Conservation (phyloP, 2,888 invertebrate species). For the Macrophya alboannulata region DNA sequence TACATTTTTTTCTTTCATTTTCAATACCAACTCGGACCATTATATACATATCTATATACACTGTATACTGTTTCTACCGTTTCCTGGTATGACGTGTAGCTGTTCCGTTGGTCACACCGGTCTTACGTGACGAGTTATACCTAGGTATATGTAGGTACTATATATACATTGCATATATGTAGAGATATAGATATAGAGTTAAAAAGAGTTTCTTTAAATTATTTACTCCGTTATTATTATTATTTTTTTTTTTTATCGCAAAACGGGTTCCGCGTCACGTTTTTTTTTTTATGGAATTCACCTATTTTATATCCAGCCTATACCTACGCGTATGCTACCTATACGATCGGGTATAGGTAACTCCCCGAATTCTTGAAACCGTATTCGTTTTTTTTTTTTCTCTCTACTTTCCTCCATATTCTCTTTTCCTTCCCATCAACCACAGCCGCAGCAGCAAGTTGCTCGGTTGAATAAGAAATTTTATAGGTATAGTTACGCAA, state of each 20-base stretch:
- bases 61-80: not conserved
- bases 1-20: not conserved
- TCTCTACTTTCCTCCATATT: not conserved
- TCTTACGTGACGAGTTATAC: slow-evolving; percentile 20
- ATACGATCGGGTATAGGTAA: not conserved
- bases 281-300: not conserved
- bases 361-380: not conserved
- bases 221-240: slow-evolving; percentile 16
- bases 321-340: too few species aligned
- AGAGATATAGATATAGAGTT: not conserved
- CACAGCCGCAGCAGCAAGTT: not conserved
- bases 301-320: not conserved
- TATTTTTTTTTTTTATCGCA: not conserved
- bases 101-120: not conserved
- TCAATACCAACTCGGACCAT: not conserved
- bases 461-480: not conserved
- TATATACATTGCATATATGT: not conserved
- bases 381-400: not conserved
- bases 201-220: not conserved
- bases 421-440: not conserved
- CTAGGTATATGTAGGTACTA: not conserved
- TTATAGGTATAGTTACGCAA: not conserved
- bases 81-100: not conserved
- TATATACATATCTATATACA: not conserved
- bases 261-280: not conserved